These are phyloP conservation scores for Gibbula magus DNA, from an alignment of 2,888 invertebrate genomes.

Conservation along the genomic window DNA sequence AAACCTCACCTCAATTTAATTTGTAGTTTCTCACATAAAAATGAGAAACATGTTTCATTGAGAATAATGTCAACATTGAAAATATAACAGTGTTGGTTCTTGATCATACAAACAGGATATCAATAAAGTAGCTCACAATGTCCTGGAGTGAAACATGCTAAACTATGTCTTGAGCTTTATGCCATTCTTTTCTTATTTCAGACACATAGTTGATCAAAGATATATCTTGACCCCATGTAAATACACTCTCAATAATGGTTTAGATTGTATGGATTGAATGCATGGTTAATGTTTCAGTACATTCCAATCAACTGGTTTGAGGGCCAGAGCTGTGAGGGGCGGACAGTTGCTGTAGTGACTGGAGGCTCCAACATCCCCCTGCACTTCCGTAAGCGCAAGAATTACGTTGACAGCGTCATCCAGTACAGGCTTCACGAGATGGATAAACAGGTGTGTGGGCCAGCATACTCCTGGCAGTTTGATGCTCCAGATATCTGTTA, in stretches of 20 bases:
- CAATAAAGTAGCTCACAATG: too few species aligned
- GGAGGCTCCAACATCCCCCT: slow-evolving; percentile 80
- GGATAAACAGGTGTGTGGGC: slow-evolving; percentile 78
- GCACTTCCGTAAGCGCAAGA: slow-evolving; percentile 79
- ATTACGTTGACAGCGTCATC: slow-evolving; percentile 80
- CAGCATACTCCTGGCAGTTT: not conserved
- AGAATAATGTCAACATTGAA: not conserved
- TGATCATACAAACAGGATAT: too few species aligned
- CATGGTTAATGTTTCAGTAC: slow-evolving; percentile 52
- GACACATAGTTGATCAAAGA: too few species aligned
- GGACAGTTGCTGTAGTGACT: slow-evolving; percentile 80
- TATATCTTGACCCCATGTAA: too few species aligned
- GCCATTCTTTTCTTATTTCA: too few species aligned
- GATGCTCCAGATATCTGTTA: too few species aligned
- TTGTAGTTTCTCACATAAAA: not conserved
- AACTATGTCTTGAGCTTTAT: too few species aligned
- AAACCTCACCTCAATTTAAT: too few species aligned
- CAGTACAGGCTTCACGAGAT: slow-evolving; percentile 81
- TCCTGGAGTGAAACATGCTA: too few species aligned
- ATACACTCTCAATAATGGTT: too few species aligned
- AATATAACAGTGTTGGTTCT: not conserved
- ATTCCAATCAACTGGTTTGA: slow-evolving; percentile 81
- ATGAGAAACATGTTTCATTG: not conserved
- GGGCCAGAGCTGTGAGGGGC: slow-evolving; percentile 80
- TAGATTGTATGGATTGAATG: not conserved